Conservation (phyloP, 2,888 invertebrate genomes). For the Ypsolopha sequella region DNA sequence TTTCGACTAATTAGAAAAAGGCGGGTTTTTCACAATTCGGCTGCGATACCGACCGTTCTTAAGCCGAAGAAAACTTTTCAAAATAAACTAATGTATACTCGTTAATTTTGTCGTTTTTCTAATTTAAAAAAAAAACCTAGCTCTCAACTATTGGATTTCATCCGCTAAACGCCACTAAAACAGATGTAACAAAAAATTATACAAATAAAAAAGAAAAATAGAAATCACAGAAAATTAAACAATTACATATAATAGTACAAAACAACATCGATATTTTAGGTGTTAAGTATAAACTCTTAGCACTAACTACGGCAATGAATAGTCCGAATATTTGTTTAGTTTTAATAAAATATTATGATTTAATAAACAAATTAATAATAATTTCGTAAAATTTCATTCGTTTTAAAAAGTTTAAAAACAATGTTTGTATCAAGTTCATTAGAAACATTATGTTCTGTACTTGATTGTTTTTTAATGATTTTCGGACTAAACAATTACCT, state of each 20-base stretch:
- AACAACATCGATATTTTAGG: slow-evolving; percentile 27
- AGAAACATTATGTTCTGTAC: not conserved
- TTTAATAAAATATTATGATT: no score
- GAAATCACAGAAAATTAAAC: slow-evolving; percentile 60
- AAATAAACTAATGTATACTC: not conserved
- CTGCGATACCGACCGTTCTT: no score
- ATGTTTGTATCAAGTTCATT: not conserved
- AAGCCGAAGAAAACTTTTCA: no score
- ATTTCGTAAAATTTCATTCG: no score
- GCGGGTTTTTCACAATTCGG: no score
- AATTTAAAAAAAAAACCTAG: slow-evolving; percentile 34
- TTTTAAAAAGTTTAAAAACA: no score
- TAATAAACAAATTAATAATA: no score
- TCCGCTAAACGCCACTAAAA: slow-evolving; percentile 44
- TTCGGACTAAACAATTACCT: slow-evolving; percentile 56
- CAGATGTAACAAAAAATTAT: slow-evolving; percentile 30
- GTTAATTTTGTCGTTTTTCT: not conserved
- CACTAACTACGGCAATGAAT: slow-evolving; percentile 49
- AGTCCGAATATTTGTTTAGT: slow-evolving; percentile 35
- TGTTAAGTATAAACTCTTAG: slow-evolving; percentile 47
- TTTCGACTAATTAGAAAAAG: no score
- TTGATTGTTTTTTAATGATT: not conserved
- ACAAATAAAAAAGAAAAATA: slow-evolving; percentile 23
- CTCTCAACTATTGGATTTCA: slow-evolving; percentile 49
- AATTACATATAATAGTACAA: slow-evolving; percentile 31